Evolutionary conservation across 2,888 invertebrate species (phyloP).

Genomic region (Coenonympha glycerion): DNA sequence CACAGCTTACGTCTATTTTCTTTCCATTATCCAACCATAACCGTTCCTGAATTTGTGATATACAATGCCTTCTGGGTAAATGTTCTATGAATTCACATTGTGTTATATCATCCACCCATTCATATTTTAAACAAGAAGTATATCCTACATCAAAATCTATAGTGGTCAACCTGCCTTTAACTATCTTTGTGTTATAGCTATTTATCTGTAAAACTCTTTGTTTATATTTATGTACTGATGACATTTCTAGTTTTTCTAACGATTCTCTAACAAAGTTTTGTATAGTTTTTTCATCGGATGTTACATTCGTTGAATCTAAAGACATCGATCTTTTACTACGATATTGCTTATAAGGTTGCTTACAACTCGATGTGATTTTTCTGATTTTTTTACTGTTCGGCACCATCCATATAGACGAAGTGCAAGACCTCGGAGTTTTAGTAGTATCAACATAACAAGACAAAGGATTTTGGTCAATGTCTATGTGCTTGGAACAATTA

Average conservation of each 20-base stretch:
- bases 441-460: constrained; percentile 40
- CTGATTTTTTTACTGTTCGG: constrained; percentile 42
- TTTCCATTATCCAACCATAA: constrained; percentile 52
- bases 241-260: constrained; percentile 55
- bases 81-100: constrained; percentile 55
- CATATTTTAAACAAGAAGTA: constrained; percentile 61
- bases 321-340: constrained; percentile 41
- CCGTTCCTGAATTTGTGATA: constrained; percentile 53
- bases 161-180: constrained; percentile 51
- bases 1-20: constrained; percentile 53
- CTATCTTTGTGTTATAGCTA: constrained; percentile 50
- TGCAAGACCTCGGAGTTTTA: constrained; percentile 41
- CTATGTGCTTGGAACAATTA: constrained; percentile 48
- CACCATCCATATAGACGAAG: constrained; percentile 44
- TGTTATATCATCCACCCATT: constrained; percentile 54
- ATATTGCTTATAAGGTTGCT: constrained; percentile 15
- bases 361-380: constrained; percentile 38
- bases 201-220: constrained; percentile 55
- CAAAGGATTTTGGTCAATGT: constrained; percentile 32
- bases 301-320: constrained; percentile 34
- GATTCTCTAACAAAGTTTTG: constrained; percentile 48
- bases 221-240: constrained; percentile 53
- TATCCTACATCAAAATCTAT: constrained; percentile 65
- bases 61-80: constrained; percentile 56
- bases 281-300: constrained; percentile 43